Base-by-base conservation (phyloP, 1,140 invertebrate species). In the Dendroctonus valens region DNA sequence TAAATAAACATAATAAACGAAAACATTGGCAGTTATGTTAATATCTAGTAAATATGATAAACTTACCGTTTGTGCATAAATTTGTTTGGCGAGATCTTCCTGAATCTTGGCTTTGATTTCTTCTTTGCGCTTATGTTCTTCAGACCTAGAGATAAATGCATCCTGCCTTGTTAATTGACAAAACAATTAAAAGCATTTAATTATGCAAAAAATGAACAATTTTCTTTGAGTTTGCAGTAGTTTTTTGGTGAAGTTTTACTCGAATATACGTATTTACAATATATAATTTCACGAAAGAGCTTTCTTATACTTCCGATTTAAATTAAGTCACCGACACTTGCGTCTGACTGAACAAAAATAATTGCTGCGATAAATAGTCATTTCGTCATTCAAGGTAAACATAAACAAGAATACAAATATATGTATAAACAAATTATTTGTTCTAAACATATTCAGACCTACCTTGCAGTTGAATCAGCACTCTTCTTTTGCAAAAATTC, bases 401-500 rank as follows among this genome's bases (percentile, higher is more conserved):
- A 26, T 26, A 62, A 52, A 60, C 3, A n/a, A 38, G 5, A 5
- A 60, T 14, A 48, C 5, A 3, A 44, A 12, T 46, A 46, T 26
- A 46, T 46, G 42, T 46, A 44, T 44, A 46, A 46, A 9, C 8
- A 11, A 46, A 46, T 15, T 2, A 51, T 51, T 51, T 11, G 9
- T 12, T 51, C 7, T 12, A 51, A 8, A n/a, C 2, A 51, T 15
- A 3, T 40, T 5, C 37, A 11, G 9, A 55, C 52, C 42, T 65
- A 71, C 69, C 67, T 67, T 14, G 67, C 64, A 14, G 66, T 54
- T 11, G 70, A 48, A n/a, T 68, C 69, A 39, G 69, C 72, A 7
- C 70, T 70, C 69, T 76, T 77, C 39, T 69, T 63, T 44, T 66
- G 54, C 3, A 78, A 64, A 69, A 73, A 77, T 64, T 75, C 71